Base-by-base conservation (phyloP, 2,113 vertebrate genomes). In the Dissostichus mawsoni region DNA sequence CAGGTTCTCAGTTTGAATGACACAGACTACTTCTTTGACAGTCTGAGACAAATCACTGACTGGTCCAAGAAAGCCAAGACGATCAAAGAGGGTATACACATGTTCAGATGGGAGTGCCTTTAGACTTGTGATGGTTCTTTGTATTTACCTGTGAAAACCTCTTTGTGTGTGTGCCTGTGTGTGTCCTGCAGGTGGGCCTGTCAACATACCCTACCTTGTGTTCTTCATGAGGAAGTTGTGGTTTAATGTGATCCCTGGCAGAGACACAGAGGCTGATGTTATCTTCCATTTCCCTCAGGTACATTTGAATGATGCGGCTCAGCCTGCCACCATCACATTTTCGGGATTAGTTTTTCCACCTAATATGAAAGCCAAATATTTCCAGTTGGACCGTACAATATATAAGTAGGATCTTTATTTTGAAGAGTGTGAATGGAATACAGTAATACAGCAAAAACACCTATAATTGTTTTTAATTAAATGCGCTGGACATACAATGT, bases 211-310 rank as follows among this genome's bases (percentile, higher is more conserved):
- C 8, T 99, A 99, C 74, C 61, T 93, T 29, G 96, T 99, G 61
- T 96, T 96, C 89, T 99, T 99, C 90, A 98, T 99, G 98, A 95
- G 97, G 92, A 99, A 99, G 87, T 78, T 99, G 63, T 99, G 98
- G 98, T 94, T 99, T 61, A 97, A 92, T 1, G 95, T 98, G 45
- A 45, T 70, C 75, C 98, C 98, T 4, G 98, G 97, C 52, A 97
- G 95, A 88, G 97, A 99, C 59, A 7, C 94, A 50, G 94, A 96
- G 55, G 97, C 98, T 1, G 98, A 99, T 83, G 92, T 92, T 45
- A 95, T 97, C 76, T 98, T 99, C 86, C 98, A 99, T 83, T 99
- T 96, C 90, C 97, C 97, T 78, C 98, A 99, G 97, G 98, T 99
- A 92, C 50, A 63, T 85, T 74, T 83, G 58, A 76, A 84, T 78